Percentiles rank a stretch among this genome's conserved stretches.
Conservation (phyloP, 2,797 vertebrate genomes). For the Cyprinella venusta region DNA sequence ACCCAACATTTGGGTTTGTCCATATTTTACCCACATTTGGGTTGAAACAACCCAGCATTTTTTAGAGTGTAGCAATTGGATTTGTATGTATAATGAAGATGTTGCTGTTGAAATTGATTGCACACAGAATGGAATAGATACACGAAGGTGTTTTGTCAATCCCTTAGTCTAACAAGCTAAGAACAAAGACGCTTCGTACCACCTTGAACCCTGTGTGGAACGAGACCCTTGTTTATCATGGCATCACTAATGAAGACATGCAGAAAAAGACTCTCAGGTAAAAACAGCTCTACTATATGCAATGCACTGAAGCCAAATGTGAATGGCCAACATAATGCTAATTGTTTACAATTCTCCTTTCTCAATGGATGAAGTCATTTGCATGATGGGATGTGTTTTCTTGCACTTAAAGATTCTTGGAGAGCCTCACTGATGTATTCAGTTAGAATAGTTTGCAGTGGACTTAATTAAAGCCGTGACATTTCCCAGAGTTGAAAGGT, state of each 20-base stretch:
- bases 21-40: too few species aligned
- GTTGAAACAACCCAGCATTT: too few species aligned
- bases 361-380: background rate
- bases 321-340: background rate
- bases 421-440: background rate
- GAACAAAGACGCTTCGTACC: slow-evolving; percentile 91
- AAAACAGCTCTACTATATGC: slow-evolving; percentile 15
- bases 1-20: too few species aligned
- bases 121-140: background rate
- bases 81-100: background rate
- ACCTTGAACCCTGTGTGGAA: slow-evolving; percentile 85
- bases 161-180: slow-evolving; percentile 89
- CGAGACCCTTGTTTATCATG: slow-evolving; percentile 90
- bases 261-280: slow-evolving; percentile 91
- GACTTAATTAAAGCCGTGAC: slow-evolving; percentile 53
- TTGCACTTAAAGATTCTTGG: slow-evolving; percentile 1
- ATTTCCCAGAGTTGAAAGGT: slow-evolving; percentile 41
- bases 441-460: slow-evolving; percentile 5
- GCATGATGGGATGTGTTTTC: slow-evolving; percentile 4
- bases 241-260: slow-evolving; percentile 94
- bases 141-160: slow-evolving; percentile 6
- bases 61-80: background rate
- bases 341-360: background rate
- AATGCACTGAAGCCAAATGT: slow-evolving; percentile 6
- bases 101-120: background rate